Percentiles rank a stretch among this genome's conserved stretches.
Evolutionary conservation across 2,797 vertebrate species (phyloP).

Genomic region (Uromys caudimaculatus): DNA sequence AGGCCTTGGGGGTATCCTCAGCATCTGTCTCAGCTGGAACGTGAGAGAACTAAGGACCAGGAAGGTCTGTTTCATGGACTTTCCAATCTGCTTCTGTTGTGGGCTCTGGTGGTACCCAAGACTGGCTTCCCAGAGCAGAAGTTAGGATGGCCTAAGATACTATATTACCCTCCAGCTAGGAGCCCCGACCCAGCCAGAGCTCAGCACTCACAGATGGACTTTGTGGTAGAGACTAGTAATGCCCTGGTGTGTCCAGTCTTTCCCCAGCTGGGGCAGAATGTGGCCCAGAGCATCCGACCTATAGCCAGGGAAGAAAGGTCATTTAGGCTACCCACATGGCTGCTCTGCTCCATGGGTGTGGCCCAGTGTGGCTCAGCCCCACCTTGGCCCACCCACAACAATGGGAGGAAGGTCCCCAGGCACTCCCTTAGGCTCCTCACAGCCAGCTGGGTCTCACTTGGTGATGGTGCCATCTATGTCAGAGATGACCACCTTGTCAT

Average conservation of each 20-base stretch:
- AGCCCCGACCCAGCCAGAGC: neutral
- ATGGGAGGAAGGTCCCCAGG: neutral
- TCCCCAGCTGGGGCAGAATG: conserved; percentile 96
- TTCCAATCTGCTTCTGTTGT: neutral
- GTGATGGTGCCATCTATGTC: conserved; percentile 99
- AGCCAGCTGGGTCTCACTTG: conserved; percentile 88
- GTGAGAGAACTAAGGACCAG: neutral
- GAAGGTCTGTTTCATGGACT: neutral
- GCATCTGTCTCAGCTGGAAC: neutral
- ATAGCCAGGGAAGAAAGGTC: conserved; percentile 62
- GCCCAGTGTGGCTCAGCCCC: neutral
- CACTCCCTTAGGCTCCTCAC: neutral
- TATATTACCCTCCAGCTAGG: neutral
- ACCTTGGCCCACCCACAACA: neutral
- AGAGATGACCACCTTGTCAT: conserved; percentile 95
- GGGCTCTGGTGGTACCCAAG: neutral
- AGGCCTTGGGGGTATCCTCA: neutral
- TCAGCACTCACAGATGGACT: conserved; percentile 93
- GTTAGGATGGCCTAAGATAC: neutral
- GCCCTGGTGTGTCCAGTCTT: conserved; percentile 98
- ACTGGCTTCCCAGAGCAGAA: neutral
- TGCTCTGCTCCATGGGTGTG: neutral
- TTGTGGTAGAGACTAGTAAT: conserved; percentile 97
- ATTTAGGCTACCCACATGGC: neutral
- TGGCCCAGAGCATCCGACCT: conserved; percentile 98